Evolutionary conservation across 1,140 invertebrate species (phyloP), one percentile per base, ranked within the genome.

Genomic region (Venustaconcha ellipsiformis): DNA sequence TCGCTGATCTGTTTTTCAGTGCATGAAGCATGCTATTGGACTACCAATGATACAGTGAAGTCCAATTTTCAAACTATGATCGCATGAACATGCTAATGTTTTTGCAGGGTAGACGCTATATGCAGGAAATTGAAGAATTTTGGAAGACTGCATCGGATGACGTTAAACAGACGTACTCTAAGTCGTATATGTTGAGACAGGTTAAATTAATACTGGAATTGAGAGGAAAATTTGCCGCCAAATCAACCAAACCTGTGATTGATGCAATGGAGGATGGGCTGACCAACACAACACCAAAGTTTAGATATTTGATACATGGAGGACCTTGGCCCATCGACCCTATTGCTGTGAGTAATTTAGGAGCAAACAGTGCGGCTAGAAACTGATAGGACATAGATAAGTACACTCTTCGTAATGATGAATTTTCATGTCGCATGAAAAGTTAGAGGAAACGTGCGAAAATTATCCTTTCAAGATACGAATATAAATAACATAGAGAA

Each of bases 261-360:
- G 67, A 76, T 30, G 74, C 74, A 13, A 57, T 70, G 2, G n/a
- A 58, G 14, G 74, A 76, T 26, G 74, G 59, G 14, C 48, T 76
- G 12, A 65, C 59, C n/a, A 76, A 57, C 58, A 70, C 74, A 5
- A 18, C 15, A 2, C 74, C 74, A n/a, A 14, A 70, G 62, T 65
- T 18, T n/a, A 70, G 74, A 70, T 76, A 76, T 68, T 60, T 62
- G 37, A 55, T 76, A 12, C 74, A 76, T 62, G 74, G 74, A 55
- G 74, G 74, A 14, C 74, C 74, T 26, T 76, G 64, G 59, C 68
- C 60, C 13, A 57, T 76, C 2, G 74, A 76, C 58, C 74, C 67
- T 11, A 2, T 76, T 11, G 74, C 60, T 48, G 74, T 76, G 66
- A 57, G 65, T 67, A 15, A 18, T 15, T 68, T 56, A n/a, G 59